A percentile compares a stretch with the other conserved stretches of the same genome.
These are phyloP conservation scores for Limnephilus rhombicus DNA, from an alignment of 2,888 invertebrate genomes.

Conservation along the genomic window DNA sequence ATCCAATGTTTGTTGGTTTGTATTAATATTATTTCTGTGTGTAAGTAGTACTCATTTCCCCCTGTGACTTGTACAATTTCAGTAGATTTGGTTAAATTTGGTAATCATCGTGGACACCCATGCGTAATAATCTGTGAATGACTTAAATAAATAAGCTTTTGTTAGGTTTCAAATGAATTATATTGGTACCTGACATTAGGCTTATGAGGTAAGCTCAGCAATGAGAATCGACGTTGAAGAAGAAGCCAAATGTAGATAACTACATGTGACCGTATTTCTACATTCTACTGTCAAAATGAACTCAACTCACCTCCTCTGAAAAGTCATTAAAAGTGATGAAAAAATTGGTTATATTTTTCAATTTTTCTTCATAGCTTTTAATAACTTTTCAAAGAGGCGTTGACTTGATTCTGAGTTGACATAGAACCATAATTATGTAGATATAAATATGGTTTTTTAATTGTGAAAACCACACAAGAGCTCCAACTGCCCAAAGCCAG, in stretches of 20 bases:
- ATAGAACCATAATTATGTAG: too few relatives aligned
- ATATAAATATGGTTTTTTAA: too few relatives aligned
- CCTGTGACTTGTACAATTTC: background rate
- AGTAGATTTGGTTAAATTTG: background rate
- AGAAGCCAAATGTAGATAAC: background rate
- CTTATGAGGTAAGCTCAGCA: background rate
- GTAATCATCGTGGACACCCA: background rate
- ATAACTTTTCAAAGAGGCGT: too few relatives aligned
- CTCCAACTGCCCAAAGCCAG: too few relatives aligned
- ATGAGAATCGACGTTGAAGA: background rate
- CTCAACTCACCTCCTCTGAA: too few relatives aligned
- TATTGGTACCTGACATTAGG: background rate
- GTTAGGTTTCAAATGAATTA: background rate
- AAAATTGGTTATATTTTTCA: too few relatives aligned
- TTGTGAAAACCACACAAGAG: too few relatives aligned
- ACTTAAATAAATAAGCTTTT: background rate
- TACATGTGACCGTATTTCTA: background rate
- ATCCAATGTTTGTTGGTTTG: background rate
- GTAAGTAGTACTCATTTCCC: background rate
- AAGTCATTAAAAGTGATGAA: too few relatives aligned
- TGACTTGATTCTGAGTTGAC: too few relatives aligned
- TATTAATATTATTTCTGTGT: background rate
- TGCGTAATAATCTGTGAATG: background rate
- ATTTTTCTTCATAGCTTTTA: too few relatives aligned
- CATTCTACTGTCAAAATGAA: too few relatives aligned